Percentiles rank a stretch among this genome's conserved stretches.
Conservation (phyloP, 2,797 vertebrate species). For the Myripristis jacobus region DNA sequence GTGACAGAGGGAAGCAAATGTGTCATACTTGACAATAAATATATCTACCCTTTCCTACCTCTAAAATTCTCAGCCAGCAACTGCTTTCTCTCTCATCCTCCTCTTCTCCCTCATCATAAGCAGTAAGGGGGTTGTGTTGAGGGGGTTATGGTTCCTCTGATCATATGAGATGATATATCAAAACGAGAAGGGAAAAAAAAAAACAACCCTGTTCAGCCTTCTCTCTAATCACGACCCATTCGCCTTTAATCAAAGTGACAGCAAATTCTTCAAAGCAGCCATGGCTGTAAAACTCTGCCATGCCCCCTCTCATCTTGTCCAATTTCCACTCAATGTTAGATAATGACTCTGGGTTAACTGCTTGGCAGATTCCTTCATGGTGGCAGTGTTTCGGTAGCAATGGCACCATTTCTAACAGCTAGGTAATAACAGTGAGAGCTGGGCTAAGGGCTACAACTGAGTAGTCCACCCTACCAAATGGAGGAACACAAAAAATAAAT, state of each 20-base stretch:
- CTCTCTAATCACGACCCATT: conserved; percentile 58
- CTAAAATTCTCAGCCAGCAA: conserved; percentile 49
- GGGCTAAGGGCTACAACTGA: background rate
- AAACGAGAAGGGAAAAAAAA: conserved; percentile 47
- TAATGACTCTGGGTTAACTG: conserved; percentile 48
- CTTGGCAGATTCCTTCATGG: conserved; percentile 34
- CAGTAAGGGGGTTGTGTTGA: conserved; percentile 17
- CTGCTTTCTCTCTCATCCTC: conserved; percentile 39
- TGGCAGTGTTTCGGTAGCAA: conserved; percentile 18
- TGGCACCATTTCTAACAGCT: conserved; percentile 22
- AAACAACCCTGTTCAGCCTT: conserved; percentile 47
- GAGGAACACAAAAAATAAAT: conserved; percentile 37
- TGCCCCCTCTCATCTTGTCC: conserved; percentile 41
- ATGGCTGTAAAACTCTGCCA: conserved; percentile 44
- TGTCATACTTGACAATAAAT: conserved; percentile 60
- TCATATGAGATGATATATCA: conserved; percentile 68
- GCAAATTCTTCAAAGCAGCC: conserved; percentile 66
- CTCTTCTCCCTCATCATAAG: conserved; percentile 19
- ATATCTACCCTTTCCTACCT: conserved; percentile 25
- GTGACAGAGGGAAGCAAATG: conserved; percentile 37
- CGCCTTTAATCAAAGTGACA: conserved; percentile 68
- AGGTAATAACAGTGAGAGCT: background rate
- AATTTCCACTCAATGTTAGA: conserved; percentile 42
- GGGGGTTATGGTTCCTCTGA: conserved; percentile 41
- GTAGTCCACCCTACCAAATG: conserved; percentile 19